These are phyloP conservation scores for Sebastes vulpes DNA, from an alignment of 2,797 vertebrate species.

Conservation along the genomic window DNA sequence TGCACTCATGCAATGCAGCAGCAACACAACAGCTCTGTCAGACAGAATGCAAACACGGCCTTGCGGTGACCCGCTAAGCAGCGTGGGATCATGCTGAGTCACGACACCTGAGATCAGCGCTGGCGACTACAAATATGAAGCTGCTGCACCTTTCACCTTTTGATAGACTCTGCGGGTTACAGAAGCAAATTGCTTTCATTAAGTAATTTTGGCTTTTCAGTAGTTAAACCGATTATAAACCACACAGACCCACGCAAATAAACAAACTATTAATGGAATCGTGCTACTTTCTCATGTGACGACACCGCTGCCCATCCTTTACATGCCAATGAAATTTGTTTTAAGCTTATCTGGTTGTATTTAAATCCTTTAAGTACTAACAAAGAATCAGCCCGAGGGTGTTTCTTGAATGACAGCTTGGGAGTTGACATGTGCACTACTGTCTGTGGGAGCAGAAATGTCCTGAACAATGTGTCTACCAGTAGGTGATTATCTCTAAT, in stretches of 20 bases:
- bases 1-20: constrained; percentile 64
- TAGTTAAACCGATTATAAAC: neutral
- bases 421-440: constrained; percentile 31
- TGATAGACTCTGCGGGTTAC: constrained; percentile 8
- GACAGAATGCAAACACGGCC: constrained; percentile 70
- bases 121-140: constrained; percentile 51
- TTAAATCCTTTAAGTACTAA: constrained; percentile 42
- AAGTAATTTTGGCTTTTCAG: neutral
- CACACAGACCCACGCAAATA: neutral
- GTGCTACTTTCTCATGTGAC: constrained; percentile 4
- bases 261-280: neutral
- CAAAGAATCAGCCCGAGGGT: constrained; percentile 59
- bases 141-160: constrained; percentile 42
- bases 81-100: constrained; percentile 69
- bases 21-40: constrained; percentile 71
- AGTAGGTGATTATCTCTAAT: constrained; percentile 16
- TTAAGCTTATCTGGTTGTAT: constrained; percentile 26
- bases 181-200: constrained; percentile 26
- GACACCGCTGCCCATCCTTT: constrained; percentile 17
- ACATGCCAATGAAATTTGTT: constrained; percentile 27
- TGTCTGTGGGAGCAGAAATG: constrained; percentile 34
- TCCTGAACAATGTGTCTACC: constrained; percentile 34
- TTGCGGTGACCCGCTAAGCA: constrained; percentile 59
- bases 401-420: constrained; percentile 53
- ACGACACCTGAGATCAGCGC: constrained; percentile 51